phyloP scores from a whole-genome alignment of 2,888 invertebrate species.

The Ethmia dodecea region DNA sequence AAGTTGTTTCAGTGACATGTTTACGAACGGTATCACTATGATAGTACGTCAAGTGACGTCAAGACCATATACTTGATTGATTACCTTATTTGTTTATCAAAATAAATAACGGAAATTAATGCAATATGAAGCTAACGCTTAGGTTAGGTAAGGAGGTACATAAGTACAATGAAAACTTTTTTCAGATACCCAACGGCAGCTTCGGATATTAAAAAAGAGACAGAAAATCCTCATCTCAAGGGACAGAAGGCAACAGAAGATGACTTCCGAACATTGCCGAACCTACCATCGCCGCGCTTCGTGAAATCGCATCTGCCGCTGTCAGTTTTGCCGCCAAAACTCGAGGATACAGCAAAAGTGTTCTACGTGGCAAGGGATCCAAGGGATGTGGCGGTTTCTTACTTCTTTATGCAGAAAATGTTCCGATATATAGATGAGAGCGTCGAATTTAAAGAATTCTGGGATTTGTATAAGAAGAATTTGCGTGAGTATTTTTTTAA shows the following conservation, averaged over 20 bases:
- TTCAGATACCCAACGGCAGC: slow-evolving; percentile 33
- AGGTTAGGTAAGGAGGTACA: too few species aligned
- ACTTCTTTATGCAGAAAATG: slow-evolving; percentile 80
- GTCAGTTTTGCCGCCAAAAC: slow-evolving; percentile 78
- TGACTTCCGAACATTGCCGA: slow-evolving; percentile 11
- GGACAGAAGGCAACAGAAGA: slow-evolving; percentile 6
- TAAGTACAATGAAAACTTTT: too few species aligned
- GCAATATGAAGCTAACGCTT: too few species aligned
- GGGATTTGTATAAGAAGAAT: slow-evolving; percentile 78
- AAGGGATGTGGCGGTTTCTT: slow-evolving; percentile 87
- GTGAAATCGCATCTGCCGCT: slow-evolving; percentile 85
- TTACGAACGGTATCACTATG: too few species aligned
- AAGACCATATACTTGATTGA: too few species aligned
- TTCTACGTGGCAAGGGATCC: slow-evolving; percentile 89
- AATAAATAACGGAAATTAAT: too few species aligned
- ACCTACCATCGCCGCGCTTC: slow-evolving; percentile 61
- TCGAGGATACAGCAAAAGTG: slow-evolving; percentile 69
- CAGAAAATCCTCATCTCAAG: slow-evolving; percentile 10
- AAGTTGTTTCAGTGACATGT: too few species aligned
- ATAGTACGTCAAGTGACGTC: too few species aligned
- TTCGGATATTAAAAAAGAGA: slow-evolving; percentile 23
- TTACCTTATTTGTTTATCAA: too few species aligned
- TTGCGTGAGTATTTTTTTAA: slow-evolving; percentile 64
- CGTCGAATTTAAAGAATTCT: slow-evolving; percentile 78
- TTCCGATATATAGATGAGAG: slow-evolving; percentile 73